phyloP scores from a whole-genome alignment of 2,797 vertebrate genomes.

The Pangasius krempfi region DNA sequence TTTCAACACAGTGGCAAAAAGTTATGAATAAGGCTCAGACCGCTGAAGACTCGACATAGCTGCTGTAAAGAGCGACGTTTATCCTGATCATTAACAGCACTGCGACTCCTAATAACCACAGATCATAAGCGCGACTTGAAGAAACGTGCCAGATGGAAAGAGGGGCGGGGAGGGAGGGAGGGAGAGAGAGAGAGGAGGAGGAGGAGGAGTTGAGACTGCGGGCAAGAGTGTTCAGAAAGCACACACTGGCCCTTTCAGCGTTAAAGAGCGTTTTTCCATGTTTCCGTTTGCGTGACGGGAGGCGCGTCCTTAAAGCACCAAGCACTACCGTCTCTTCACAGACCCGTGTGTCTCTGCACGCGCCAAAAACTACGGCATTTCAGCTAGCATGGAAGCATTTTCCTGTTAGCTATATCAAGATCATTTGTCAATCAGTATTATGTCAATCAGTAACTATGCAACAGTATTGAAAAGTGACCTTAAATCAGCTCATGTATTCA shows the following conservation, averaged over 20 bases:
- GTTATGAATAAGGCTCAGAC: conserved; percentile 16
- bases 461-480: no score
- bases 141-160: conserved; percentile 73
- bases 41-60: conserved; percentile 39
- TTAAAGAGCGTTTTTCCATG: conserved; percentile 49
- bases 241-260: conserved; percentile 77
- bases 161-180: conserved; percentile 28
- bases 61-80: conserved; percentile 30
- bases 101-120: conserved; percentile 39
- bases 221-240: conserved; percentile 68
- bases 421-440: no score
- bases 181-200: conserved; percentile 33
- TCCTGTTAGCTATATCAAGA: no score
- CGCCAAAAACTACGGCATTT: background rate
- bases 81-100: conserved; percentile 7
- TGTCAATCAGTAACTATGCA: no score
- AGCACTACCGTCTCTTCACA: background rate
- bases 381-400: no score
- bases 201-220: conserved; percentile 56
- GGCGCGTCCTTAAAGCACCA: conserved; percentile 17
- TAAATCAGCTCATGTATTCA: no score
- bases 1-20: background rate
- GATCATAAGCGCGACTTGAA: conserved; percentile 55
- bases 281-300: conserved; percentile 52
- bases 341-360: background rate